Conservation (phyloP, 1,140 invertebrate genomes). For the Venustaconcha ellipsiformis region DNA sequence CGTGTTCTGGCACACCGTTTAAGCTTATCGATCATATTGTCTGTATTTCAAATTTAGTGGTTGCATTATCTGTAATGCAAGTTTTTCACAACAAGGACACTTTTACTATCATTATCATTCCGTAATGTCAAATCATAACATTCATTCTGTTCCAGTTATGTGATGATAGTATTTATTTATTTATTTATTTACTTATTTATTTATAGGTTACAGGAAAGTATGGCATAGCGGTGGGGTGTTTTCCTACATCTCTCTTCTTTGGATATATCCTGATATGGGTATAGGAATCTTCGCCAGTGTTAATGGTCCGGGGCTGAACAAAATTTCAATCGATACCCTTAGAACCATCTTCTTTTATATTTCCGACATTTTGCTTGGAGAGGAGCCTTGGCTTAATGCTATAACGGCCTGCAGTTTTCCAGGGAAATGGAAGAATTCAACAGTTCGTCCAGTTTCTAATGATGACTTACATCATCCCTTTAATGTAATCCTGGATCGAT, state of each 20-base stretch:
- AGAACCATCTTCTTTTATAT: constrained; percentile 7
- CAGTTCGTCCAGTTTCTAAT: not conserved
- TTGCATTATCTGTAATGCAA: too few species aligned
- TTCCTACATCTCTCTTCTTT: constrained; percentile 15
- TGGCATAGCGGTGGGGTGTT: constrained; percentile 24
- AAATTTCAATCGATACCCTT: not conserved
- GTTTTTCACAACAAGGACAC: too few species aligned
- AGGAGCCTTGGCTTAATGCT: too few species aligned
- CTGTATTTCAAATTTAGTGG: too few species aligned
- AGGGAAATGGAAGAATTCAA: not conserved
- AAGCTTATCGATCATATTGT: too few species aligned
- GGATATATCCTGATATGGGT: constrained; percentile 18
- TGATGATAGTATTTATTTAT: not conserved
- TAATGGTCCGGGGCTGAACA: constrained; percentile 13
- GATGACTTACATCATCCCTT: constrained; percentile 1
- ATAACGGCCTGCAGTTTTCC: too few species aligned
- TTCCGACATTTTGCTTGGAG: too few species aligned
- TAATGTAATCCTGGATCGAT: constrained; percentile 6
- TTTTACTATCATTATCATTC: too few species aligned
- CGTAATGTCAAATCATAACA: too few species aligned
- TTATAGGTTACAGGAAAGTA: constrained; percentile 3
- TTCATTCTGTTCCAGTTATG: too few species aligned
- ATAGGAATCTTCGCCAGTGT: constrained; percentile 20
- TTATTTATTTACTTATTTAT: not conserved
- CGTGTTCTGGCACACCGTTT: too few species aligned